Percentiles rank a stretch among this genome's conserved stretches.
Evolutionary conservation across 2,888 invertebrate species (phyloP).

Genomic region (Branchellion lobata): DNA sequence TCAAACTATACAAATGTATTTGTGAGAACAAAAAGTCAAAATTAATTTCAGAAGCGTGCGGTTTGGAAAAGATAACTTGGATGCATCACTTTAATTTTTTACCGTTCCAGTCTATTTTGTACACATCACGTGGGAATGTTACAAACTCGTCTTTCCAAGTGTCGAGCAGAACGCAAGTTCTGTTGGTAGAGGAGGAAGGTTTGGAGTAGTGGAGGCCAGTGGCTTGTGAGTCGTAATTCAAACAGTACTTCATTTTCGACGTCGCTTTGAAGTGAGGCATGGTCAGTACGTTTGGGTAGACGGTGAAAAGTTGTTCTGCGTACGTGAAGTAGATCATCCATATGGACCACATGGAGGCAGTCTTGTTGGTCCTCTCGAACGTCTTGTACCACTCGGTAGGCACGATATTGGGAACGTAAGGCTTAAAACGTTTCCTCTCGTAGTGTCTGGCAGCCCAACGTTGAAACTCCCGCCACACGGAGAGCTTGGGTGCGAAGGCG

Average conservation of each 20-base stretch:
- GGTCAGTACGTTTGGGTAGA: slow-evolving; percentile 42
- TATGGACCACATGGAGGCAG: slow-evolving; percentile 50
- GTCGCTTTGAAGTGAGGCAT: background rate
- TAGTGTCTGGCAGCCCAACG: slow-evolving; percentile 36
- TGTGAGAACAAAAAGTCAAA: too few species aligned
- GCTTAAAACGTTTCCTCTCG: slow-evolving; percentile 40
- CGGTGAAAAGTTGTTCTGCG: slow-evolving; percentile 38
- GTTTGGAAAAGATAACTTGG: too few species aligned
- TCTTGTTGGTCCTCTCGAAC: slow-evolving; percentile 19
- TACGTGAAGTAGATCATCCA: slow-evolving; percentile 50
- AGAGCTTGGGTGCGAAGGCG: slow-evolving; percentile 42
- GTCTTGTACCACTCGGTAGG: slow-evolving; percentile 49
- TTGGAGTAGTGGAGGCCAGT: slow-evolving; percentile 17
- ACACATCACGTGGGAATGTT: slow-evolving; percentile 19
- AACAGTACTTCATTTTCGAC: background rate
- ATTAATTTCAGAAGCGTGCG: too few species aligned
- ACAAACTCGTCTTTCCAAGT: slow-evolving; percentile 37
- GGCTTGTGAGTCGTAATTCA: background rate
- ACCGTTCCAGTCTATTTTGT: slow-evolving; percentile 55
- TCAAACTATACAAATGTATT: too few species aligned
- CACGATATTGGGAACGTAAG: slow-evolving; percentile 48
- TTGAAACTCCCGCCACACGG: slow-evolving; percentile 42
- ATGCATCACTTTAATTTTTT: background rate
- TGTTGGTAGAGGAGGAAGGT: background rate
- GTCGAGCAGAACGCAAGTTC: slow-evolving; percentile 25